Evolutionary conservation across 37 sponge, comb jelly and placozoan species (phyloP), one percentile per base, ranked within the genome.

Genomic region (Chondrilla cf. caribensis): DNA sequence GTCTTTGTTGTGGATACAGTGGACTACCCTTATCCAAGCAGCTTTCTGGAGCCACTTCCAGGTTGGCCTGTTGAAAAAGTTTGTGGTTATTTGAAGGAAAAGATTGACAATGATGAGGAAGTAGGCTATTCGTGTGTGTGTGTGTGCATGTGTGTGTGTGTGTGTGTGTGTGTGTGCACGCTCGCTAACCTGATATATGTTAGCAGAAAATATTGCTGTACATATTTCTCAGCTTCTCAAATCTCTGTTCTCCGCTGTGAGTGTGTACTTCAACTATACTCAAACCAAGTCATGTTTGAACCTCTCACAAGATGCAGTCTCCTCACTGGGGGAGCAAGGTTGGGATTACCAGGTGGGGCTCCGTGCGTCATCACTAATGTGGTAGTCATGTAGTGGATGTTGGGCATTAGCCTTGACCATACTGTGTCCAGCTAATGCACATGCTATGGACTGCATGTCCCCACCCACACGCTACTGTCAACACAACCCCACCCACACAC

Each of bases 11-110:
- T 11, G 11, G 9, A 14, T 47, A 6, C 51, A 95, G 97, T 85
- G 31, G 87, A 98, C 84, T 98, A 98, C 79, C 99, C 99, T 22
- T 90, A 91, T 71, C 91, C 97, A n/a, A 93, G 95, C n/a, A 79
- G 43, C 39, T 98, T 98, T 66, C 84, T 98, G 47, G 93, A 84
- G 25, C 85, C 90, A 4, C 91, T 98, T 22, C 99, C 99, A 29
- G 96, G 94, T 14, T 95, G 92, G 92, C 98, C 98, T 26, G 79
- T 98, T 25, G 88, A 89, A 32, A 87, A 88, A 25, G 47, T 42
- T 37, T 73, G 76, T 43, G 3, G 2, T n/a, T 24, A 73, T 18
- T 37, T 73, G 24, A 73, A 73, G 25, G 41, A 39, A 17, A 18
- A 5, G 1, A n/a, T 73, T 40, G 41, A 40, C 24, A 37, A 40